Base-by-base conservation (phyloP, 2,113 vertebrate species). In the Martes martes region DNA sequence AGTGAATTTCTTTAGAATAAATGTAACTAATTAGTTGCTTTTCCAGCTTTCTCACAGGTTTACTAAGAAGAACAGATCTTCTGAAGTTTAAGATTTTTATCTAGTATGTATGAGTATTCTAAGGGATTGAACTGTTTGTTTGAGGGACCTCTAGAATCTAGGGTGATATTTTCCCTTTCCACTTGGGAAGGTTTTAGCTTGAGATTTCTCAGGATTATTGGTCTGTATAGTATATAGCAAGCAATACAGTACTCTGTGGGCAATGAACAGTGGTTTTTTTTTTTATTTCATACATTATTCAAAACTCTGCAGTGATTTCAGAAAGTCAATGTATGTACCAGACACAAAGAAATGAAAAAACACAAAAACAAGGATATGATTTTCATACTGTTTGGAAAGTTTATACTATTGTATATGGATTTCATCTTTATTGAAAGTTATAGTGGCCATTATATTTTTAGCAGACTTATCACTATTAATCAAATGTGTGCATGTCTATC, bases 191-290 rank as follows among this genome's bases (percentile, higher is more conserved):
- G 39, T 63, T 90, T 79, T 95, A 96, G 59, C 61, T 96, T 93
- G 61, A 93, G 5, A 80, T 96, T 98, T 97, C 55, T 95, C 94
- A 97, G 47, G 80, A 42, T 96, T 97, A 67, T n/a, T 95, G 82
- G 55, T 93, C 4, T 1, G 11, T 42, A 0, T 67, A 91, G 71
- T 90, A 94, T 96, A 95, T 0, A 88, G 55, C 15, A 95, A 82
- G 71, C n/a, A 92, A 3, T 87, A 14, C n/a, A 47, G 61, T 86
- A 52, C 7, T 63, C 11, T 95, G 23, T 61, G 57, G 88, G 69
- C 57, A 81, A 36, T 11, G 24, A 15, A 65, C n/a, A 57, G 73
- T 67, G 63, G 1, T 69, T 63, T 90, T 74, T 74, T 94, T 92
- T 81, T 95, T 59, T 31, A 1, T 52, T 0, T 88, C 85, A 52